phyloP scores from a whole-genome alignment of 2,113 vertebrate species.

The Zapus hudsonius region DNA sequence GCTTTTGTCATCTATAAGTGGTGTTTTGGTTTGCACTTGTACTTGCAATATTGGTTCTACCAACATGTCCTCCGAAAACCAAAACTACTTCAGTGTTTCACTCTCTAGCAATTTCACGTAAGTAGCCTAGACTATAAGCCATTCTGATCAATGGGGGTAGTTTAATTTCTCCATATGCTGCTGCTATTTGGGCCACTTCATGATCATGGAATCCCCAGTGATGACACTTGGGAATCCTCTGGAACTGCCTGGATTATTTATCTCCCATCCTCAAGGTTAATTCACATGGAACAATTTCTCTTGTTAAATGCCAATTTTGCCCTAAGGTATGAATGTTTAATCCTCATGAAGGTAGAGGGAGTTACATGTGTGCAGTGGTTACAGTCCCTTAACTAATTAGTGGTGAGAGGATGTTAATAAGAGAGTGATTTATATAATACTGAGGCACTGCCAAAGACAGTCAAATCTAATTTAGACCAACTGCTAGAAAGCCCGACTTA shows the following conservation, averaged over 20 bases:
- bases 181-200: conserved; percentile 39
- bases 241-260: conserved; percentile 71
- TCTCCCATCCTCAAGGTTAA: conserved; percentile 77
- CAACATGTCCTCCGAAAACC: not conserved
- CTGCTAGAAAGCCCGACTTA: conserved; percentile 63
- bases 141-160: not conserved
- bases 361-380: conserved; percentile 66
- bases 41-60: not conserved
- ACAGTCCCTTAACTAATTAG: conserved; percentile 81
- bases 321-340: conserved; percentile 77
- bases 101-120: not conserved
- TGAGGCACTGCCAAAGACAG: conserved; percentile 71
- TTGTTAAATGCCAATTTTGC: conserved; percentile 76
- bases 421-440: conserved; percentile 76
- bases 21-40: not conserved
- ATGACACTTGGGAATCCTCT: conserved; percentile 39
- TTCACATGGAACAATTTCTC: conserved; percentile 80
- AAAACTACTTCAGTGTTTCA: conserved; percentile 19
- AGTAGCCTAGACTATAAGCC: not conserved
- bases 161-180: conserved; percentile 35
- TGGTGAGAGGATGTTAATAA: conserved; percentile 73
- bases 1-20: not conserved
- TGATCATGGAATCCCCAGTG: conserved; percentile 44
- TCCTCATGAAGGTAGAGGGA: conserved; percentile 67
- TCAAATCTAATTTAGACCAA: conserved; percentile 79